phyloP scores from a whole-genome alignment of 1,140 invertebrate genomes.

The Drosophila azteca region DNA sequence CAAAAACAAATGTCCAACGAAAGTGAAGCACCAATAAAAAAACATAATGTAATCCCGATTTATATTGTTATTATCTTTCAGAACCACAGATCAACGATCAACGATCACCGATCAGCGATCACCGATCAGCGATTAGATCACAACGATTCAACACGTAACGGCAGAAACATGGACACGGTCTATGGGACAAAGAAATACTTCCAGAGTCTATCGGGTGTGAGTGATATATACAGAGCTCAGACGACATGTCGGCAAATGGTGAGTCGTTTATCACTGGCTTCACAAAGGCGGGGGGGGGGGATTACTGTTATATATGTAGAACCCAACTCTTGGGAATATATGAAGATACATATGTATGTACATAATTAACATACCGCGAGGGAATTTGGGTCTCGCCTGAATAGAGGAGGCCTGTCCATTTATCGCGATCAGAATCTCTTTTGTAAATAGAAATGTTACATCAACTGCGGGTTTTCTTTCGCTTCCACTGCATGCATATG shows the following conservation, averaged over 20 bases:
- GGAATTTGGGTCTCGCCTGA: constrained; percentile 4
- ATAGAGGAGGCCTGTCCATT: constrained; percentile 5
- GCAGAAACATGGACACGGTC: constrained; percentile 73
- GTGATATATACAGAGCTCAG: constrained; percentile 79
- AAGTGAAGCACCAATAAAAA: constrained; percentile 50
- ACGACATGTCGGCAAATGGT: constrained; percentile 80
- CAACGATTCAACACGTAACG: constrained; percentile 14
- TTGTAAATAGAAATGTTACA: constrained; percentile 48
- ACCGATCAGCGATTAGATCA: constrained; percentile 1
- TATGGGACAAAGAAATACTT: constrained; percentile 83
- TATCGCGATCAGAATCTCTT: constrained; percentile 15
- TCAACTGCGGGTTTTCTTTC: constrained; percentile 11
- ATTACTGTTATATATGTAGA: constrained; percentile 38
- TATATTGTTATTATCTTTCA: constrained; percentile 29
- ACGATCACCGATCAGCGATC: background rate
- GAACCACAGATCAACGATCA: constrained; percentile 12
- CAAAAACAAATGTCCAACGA: constrained; percentile 36
- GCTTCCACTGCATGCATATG: constrained; percentile 19
- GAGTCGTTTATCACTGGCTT: constrained; percentile 45
- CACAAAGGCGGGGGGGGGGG: constrained; percentile 32
- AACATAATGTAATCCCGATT: constrained; percentile 16
- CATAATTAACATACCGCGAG: constrained; percentile 19
- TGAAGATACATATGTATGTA: too few species aligned
- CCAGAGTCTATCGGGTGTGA: constrained; percentile 79
- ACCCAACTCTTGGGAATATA: constrained; percentile 20